Evolutionary conservation across 2,797 vertebrate species (phyloP), one percentile per base, ranked within the genome.

Genomic region (Chloroceryle amazona): DNA sequence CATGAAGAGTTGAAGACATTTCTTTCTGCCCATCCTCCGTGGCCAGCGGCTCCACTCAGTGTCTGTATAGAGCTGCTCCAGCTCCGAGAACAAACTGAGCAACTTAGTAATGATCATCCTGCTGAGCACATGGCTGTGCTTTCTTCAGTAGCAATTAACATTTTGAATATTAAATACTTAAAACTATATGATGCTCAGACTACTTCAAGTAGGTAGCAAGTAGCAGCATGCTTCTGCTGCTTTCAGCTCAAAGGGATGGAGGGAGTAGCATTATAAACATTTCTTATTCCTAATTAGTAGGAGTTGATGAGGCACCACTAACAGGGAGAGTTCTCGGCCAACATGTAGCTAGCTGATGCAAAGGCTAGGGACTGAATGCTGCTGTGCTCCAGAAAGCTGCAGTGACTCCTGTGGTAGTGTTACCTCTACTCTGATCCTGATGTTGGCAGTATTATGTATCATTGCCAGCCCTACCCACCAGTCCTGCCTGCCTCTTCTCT

Each of bases 401-500:
- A 81, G 7, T 85, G 85, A 74, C 68, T 95, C 60, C 1, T 18
- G 52, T 16, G 66, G 71, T 14, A 62, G 75, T 55, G 19, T 44
- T 79, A 71, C 80, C 47, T 93, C 62, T 88, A 66, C 73, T 95
- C 91, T 86, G 60, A 80, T 81, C 63, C 88, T 86, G 58, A 15
- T 42, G 55, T 63, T 94, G 86, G 88, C 95, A 91, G 91, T 60
- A 84, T 12, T 33, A 17, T 7, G 33, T 21, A 3, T 29, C 47
- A 9, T 65, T 91, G 92, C 91, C 95, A 92, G 83, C 70, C 65
- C 90, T 82, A 47, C 67, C 89, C 89, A 67, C 65, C 79, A 86
- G 62, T 25, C 78, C 67, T 83, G 82, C 81, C 75, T 33, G 82
- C 89, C 74, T 82, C 81, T 83, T 25, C 92, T 86, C 80, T 54